Evolutionary conservation across 2,888 invertebrate species (phyloP), one percentile per base, ranked within the genome.

Genomic region (Pheosia gnoma): DNA sequence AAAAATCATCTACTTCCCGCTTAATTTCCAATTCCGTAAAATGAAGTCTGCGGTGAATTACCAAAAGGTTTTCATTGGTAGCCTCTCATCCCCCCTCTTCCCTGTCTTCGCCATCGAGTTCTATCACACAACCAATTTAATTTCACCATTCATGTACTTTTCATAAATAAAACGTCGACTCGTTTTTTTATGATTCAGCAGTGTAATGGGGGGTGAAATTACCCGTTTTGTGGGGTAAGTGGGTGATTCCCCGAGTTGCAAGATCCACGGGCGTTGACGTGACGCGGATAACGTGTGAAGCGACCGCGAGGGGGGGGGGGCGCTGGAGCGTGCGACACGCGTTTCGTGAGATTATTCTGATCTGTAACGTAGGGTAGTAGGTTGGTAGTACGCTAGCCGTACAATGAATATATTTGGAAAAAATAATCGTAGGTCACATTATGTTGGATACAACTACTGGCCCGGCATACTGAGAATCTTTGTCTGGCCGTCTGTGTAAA

Each of bases 81-180:
- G 25, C 51, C 45, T 41, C 41, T 8, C 47, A 47, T 11, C 45
- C n/a, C 53, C 11, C 53, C 11, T 53, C 25, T 53, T 10, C 6
- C 10, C 37, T 37, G 37, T 37, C 51, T 53, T 10, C 53, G 37
- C 37, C 53, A 51, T 5, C 37, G 59, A 61, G 65, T 59, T 63
- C 43, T 36, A n/a, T 41, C 67, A 62, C 60, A 59, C 59, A 38
- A 59, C 59, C 58, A 51, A 52, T 65, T 25, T 41, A 51, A 57
- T 54, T 60, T 37, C 57, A 64, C 57, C 58, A 62, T 53, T 71
- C 65, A 47, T 60, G 57, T 59, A 72, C 55, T 64, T 66, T 68
- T 70, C 60, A 72, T 69, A 70, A 79, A 72, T 73, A 73, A 79
- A 79, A 68, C 72, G 77, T 71, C 63, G 71, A 71, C 68, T 78